phyloP scores from a whole-genome alignment of 37 sponge, comb jelly and placozoan species.

The Ianthella basta region DNA sequence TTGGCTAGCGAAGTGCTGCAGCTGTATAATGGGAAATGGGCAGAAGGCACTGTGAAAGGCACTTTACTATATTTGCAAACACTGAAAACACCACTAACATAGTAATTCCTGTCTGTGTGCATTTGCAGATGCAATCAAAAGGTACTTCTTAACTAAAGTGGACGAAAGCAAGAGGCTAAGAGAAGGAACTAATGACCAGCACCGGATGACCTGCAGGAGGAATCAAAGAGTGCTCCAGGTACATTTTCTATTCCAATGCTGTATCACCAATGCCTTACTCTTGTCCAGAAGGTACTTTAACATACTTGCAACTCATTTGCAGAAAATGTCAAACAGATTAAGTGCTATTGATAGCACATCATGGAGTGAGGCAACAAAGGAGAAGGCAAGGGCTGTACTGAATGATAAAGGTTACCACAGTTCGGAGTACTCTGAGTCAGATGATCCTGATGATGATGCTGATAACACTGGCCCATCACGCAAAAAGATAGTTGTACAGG shows the following conservation, averaged over 20 bases:
- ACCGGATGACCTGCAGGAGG: neutral
- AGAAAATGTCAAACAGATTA: slow-evolving; percentile 7
- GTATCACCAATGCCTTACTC: too few species aligned
- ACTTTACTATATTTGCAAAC: neutral
- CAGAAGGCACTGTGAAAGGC: neutral
- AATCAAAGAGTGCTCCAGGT: slow-evolving; percentile 19
- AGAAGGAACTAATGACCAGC: slow-evolving; percentile 2
- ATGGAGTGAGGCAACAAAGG: neutral
- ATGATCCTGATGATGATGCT: neutral
- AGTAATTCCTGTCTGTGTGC: too few species aligned
- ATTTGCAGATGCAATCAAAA: slow-evolving; percentile 20
- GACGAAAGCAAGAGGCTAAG: neutral
- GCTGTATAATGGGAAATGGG: neutral
- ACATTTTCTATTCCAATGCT: neutral
- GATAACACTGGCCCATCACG: neutral
- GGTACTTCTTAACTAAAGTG: slow-evolving; percentile 6
- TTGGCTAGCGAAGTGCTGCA: neutral
- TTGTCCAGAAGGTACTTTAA: too few species aligned
- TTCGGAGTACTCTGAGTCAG: slow-evolving; percentile 19
- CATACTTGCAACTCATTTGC: neutral
- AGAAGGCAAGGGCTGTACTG: neutral
- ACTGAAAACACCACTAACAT: too few species aligned
- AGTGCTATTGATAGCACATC: neutral
- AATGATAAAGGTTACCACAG: slow-evolving; percentile 22
- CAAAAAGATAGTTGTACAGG: neutral